Conservation (phyloP, 2,797 vertebrate genomes). For the Leptatherina wallacei region DNA sequence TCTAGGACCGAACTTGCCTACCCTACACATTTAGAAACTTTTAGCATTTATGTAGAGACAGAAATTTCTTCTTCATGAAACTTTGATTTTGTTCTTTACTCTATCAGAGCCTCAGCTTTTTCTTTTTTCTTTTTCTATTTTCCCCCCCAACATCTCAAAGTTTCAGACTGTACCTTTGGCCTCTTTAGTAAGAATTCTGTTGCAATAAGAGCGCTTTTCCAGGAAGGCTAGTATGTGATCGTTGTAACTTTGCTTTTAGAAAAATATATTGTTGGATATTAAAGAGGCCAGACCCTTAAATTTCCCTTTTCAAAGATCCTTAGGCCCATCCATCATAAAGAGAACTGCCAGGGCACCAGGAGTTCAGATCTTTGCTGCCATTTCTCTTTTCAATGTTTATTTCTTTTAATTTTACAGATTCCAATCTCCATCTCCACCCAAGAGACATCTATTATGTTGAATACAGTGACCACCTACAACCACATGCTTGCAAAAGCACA, state of each 20-base stretch:
- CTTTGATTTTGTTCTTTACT: background rate
- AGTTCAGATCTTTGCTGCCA: slow-evolving; percentile 71
- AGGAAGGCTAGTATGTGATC: slow-evolving; percentile 59
- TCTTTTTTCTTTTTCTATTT: background rate
- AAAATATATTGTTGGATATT: slow-evolving; percentile 69
- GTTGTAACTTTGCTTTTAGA: slow-evolving; percentile 70
- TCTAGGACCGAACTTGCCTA: too few relatives aligned
- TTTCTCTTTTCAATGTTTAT: slow-evolving; percentile 78
- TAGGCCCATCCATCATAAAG: slow-evolving; percentile 74
- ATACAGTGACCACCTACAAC: slow-evolving; percentile 35
- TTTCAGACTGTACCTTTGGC: slow-evolving; percentile 33
- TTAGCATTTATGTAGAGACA: slow-evolving; percentile 1
- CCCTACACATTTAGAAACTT: slow-evolving; percentile 30
- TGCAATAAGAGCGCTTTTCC: slow-evolving; percentile 73
- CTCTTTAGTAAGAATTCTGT: slow-evolving; percentile 59
- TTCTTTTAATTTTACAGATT: slow-evolving; percentile 73
- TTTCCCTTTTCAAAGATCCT: slow-evolving; percentile 55
- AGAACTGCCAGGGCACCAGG: slow-evolving; percentile 70
- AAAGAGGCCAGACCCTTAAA: slow-evolving; percentile 58
- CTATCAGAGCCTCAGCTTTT: background rate
- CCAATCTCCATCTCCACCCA: slow-evolving; percentile 54
- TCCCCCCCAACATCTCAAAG: slow-evolving; percentile 19
- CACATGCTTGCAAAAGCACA: slow-evolving; percentile 18
- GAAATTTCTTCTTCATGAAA: slow-evolving; percentile 19
- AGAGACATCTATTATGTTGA: slow-evolving; percentile 36